Conservation (phyloP, 1,140 invertebrate species). For the Pentalonia nigronervosa region DNA sequence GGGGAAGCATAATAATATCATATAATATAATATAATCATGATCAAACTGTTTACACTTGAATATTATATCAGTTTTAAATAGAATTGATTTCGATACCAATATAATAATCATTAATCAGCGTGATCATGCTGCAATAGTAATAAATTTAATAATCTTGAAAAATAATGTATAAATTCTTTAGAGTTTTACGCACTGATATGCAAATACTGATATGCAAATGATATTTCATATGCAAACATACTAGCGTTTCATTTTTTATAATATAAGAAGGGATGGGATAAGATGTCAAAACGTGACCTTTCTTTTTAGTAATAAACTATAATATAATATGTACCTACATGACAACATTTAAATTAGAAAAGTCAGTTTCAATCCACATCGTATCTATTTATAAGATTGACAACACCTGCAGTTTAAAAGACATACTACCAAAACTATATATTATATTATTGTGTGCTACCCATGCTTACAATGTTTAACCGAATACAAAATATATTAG, state of each 20-base stretch:
- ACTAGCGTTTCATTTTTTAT: background rate
- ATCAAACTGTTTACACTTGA: background rate
- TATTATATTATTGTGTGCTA: background rate
- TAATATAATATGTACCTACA: background rate
- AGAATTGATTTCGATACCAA: background rate
- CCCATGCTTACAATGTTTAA: background rate
- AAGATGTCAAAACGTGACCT: background rate
- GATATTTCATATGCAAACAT: background rate
- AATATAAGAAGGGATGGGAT: background rate
- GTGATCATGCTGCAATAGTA: background rate
- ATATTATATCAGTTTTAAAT: background rate
- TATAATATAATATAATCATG: background rate
- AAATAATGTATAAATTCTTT: background rate
- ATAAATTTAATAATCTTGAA: background rate
- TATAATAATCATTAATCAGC: too few relatives aligned
- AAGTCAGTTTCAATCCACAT: background rate
- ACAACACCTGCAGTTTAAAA: too few relatives aligned
- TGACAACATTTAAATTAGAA: background rate
- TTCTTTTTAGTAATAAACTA: background rate
- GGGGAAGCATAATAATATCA: background rate
- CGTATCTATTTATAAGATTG: too few relatives aligned
- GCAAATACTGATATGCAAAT: background rate
- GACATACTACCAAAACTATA: background rate
- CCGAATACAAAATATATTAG: background rate
- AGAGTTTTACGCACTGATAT: background rate